phyloP scores from a whole-genome alignment of 2,888 invertebrate genomes.

The Agriotes lineatus region DNA sequence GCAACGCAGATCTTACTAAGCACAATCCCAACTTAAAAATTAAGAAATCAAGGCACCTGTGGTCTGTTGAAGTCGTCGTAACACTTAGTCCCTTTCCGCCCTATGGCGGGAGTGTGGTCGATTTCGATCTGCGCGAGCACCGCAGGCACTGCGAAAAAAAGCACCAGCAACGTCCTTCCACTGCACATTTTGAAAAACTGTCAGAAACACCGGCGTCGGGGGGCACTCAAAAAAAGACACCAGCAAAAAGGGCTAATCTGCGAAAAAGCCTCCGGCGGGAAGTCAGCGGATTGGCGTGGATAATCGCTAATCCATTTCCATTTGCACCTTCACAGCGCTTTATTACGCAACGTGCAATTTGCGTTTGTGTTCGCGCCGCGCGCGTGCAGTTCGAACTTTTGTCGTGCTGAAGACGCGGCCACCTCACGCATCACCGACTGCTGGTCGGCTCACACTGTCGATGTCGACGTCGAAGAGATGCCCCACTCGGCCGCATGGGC shows the following conservation, averaged over 20 bases:
- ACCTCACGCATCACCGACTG: slow-evolving; percentile 41
- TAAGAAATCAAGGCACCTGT: slow-evolving; percentile 66
- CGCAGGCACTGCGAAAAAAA: slow-evolving; percentile 2
- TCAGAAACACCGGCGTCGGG: background rate
- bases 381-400: slow-evolving; percentile 26
- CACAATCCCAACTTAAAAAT: no score
- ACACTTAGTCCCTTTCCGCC: slow-evolving; percentile 64
- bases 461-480: no score
- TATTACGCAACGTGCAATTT: slow-evolving; percentile 11
- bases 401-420: slow-evolving; percentile 10
- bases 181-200: slow-evolving; percentile 22
- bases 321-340: slow-evolving; percentile 1
- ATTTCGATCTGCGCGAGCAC: slow-evolving; percentile 36
- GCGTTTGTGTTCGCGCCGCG: slow-evolving; percentile 3
- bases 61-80: slow-evolving; percentile 70
- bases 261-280: no score
- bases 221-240: no score
- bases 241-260: no score
- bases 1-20: no score
- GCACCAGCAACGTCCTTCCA: slow-evolving; percentile 34
- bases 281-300: background rate
- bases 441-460: slow-evolving; percentile 42
- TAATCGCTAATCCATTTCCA: slow-evolving; percentile 26
- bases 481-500: slow-evolving; percentile 47
- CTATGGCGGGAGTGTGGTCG: slow-evolving; percentile 60